phyloP scores from a whole-genome alignment of 2,113 vertebrate genomes.

The Meleagris gallopavo region DNA sequence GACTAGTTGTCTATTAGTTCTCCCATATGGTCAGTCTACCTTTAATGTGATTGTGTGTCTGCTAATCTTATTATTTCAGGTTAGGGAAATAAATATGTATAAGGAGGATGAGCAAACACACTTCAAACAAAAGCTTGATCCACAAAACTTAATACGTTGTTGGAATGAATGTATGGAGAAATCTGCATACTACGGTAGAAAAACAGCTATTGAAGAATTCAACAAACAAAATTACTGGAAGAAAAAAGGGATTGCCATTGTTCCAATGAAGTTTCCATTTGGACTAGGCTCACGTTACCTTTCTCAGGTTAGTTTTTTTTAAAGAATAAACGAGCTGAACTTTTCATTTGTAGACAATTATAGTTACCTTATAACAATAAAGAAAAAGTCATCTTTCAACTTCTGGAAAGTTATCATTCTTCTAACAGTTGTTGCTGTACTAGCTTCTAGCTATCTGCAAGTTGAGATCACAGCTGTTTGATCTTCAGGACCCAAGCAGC shows the following conservation, averaged over 20 bases:
- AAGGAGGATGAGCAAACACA: slow-evolving; percentile 77
- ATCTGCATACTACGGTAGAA: slow-evolving; percentile 74
- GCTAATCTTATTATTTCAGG: slow-evolving; percentile 70
- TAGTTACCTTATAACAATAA: neutral
- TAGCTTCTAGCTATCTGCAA: neutral
- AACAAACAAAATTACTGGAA: slow-evolving; percentile 89
- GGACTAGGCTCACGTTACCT: slow-evolving; percentile 72
- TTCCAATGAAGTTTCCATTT: slow-evolving; percentile 88
- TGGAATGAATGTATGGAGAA: slow-evolving; percentile 86
- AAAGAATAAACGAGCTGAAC: neutral
- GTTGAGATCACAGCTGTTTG: neutral
- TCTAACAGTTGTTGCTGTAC: neutral
- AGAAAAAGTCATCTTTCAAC: neutral
- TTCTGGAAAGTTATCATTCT: neutral
- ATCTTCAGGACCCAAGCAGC: neutral
- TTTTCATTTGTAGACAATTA: neutral
- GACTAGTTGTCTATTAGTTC: neutral
- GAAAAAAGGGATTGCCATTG: slow-evolving; percentile 86
- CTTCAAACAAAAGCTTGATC: slow-evolving; percentile 83
- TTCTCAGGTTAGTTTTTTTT: slow-evolving; percentile 83
- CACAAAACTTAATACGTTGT: slow-evolving; percentile 81
- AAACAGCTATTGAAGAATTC: slow-evolving; percentile 73
- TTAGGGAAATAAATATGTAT: slow-evolving; percentile 89
- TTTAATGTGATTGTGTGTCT: neutral
- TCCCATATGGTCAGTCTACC: neutral